Base-by-base conservation (phyloP, 2,113 vertebrate genomes). In the Orthonyx spaldingii region DNA sequence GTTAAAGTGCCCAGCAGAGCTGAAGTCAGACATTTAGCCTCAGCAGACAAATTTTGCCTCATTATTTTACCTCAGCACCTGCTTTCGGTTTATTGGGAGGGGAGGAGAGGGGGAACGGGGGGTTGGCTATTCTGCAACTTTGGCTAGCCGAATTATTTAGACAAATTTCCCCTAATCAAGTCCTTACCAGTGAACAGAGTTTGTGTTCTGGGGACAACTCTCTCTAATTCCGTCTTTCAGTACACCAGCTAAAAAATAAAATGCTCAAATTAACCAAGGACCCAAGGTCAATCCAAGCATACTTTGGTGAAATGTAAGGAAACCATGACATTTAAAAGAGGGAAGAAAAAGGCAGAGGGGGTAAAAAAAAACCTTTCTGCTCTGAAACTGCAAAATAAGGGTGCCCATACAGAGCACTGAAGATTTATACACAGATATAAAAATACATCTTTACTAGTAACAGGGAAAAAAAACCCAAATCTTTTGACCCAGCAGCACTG, bases 281-380 rank as follows among this genome's bases (percentile, higher is more conserved):
- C 21, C 24, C 37, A 68, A 85, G 55, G 37, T 86, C 55, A 93
- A 49, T 61, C 23, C 28, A 91, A 82, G 57, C 14, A 44, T 44
- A 47, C 24, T 75, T 69, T 28, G 16, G 53, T 41, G 19, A 78
- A 84, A 35, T 11, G 13, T 30, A 78, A 84, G 18, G 39, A 72
- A 89, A 85, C 19, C 3, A 16, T 30, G 10, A 46, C 20, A 70
- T 35, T 9, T 65, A 20, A 35, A 69, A 28, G 12, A n/a, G 18
- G 9, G 10, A 3, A 8, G 19, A 27, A 10, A 6, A 1, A 0
- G 6, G 2, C 2, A 0, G 1, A 2, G 2, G 3, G 16, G 3
- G 1, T 0, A 8, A 35, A n/a, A 57, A 37, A 42, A 55, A 7
- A 26, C 4, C n/a, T 23, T 83, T 75, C 74, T 72, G 63, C 55